Evolutionary conservation across 1,140 invertebrate species (phyloP).

Genomic region (Eumaeus atala): DNA sequence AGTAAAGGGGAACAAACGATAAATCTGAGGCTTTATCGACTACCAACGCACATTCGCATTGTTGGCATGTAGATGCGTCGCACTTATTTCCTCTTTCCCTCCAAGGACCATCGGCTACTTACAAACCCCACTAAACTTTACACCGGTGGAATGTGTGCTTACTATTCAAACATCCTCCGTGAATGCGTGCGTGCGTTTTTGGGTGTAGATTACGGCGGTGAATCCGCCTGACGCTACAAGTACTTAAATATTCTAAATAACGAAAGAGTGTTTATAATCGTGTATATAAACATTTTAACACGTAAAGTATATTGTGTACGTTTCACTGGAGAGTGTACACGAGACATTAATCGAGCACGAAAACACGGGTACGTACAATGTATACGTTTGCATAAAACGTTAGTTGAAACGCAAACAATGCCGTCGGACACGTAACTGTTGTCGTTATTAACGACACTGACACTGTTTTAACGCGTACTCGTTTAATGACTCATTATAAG

Average conservation of each 20-base stretch:
- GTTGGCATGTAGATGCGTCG: too few species aligned
- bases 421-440: background rate
- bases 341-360: background rate
- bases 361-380: background rate
- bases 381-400: background rate
- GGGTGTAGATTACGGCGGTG: too few species aligned
- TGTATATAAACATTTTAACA: slow-evolving; percentile 4
- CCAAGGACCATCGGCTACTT: too few species aligned
- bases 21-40: too few species aligned
- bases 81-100: too few species aligned
- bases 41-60: too few species aligned
- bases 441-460: slow-evolving; percentile 10
- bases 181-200: too few species aligned
- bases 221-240: background rate
- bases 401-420: slow-evolving; percentile 6
- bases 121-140: too few species aligned
- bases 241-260: too few species aligned
- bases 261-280: background rate
- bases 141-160: too few species aligned
- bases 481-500: slow-evolving; percentile 16
- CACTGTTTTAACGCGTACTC: slow-evolving; percentile 7
- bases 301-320: slow-evolving; percentile 5
- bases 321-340: slow-evolving; percentile 8
- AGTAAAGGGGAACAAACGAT: too few species aligned
- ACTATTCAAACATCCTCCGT: too few species aligned